Evolutionary conservation across 2,888 invertebrate species (phyloP).

Genomic region (Caenorhabditis becei): DNA sequence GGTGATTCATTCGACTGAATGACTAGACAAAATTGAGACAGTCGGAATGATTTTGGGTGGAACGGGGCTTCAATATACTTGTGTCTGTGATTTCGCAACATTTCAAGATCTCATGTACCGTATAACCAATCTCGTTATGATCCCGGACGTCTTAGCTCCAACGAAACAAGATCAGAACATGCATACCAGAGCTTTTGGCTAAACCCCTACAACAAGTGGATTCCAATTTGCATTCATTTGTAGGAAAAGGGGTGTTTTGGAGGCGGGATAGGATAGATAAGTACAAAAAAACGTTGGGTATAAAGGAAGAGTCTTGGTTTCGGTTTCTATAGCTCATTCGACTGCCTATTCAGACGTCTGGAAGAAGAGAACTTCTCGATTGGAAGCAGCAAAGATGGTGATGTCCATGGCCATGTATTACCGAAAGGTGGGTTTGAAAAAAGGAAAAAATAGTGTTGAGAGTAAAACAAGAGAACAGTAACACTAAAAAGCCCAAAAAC

Average conservation of each 20-base stretch:
- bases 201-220: background rate
- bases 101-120: background rate
- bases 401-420: constrained; percentile 1
- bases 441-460: too few relatives aligned
- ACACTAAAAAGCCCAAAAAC: too few relatives aligned
- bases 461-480: too few relatives aligned
- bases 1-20: background rate
- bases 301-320: background rate
- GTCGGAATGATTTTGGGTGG: too few relatives aligned
- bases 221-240: constrained; percentile 8
- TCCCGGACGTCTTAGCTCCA: background rate
- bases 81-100: background rate
- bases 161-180: constrained; percentile 2
- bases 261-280: background rate
- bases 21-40: too few relatives aligned
- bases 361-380: background rate
- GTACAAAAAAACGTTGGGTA: constrained; percentile 6
- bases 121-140: background rate
- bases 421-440: background rate
- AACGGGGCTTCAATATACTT: too few relatives aligned
- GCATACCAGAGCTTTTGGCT: background rate
- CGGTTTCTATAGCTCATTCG: constrained; percentile 8
- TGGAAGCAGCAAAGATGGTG: background rate
- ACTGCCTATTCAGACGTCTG: constrained; percentile 1
- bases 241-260: background rate